A percentile compares a stretch with the other conserved stretches of the same genome.
These are phyloP conservation scores for Ditylenchus weischeri DNA, from an alignment of 2,888 invertebrate species.

Conservation along the genomic window DNA sequence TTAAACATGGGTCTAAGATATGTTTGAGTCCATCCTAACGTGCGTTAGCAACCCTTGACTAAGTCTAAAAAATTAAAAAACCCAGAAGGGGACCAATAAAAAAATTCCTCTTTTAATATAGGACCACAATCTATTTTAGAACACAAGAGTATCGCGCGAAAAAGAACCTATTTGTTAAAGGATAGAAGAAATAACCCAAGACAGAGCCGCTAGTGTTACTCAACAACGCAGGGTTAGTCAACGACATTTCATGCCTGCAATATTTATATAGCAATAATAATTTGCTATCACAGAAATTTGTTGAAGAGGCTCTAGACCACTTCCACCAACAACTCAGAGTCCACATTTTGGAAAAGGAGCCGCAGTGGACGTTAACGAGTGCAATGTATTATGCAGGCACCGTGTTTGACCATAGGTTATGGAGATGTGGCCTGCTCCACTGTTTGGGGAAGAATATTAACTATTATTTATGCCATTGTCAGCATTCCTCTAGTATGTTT, in stretches of 20 bases:
- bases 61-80: not conserved
- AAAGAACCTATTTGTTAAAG: slow-evolving; percentile 42
- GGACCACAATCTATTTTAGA: slow-evolving; percentile 12
- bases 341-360: slow-evolving; percentile 20
- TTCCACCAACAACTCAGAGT: slow-evolving; percentile 47
- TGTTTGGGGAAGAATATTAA: slow-evolving; percentile 73
- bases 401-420: slow-evolving; percentile 67
- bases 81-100: too few relatives aligned
- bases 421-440: slow-evolving; percentile 91
- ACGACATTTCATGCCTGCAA: too few relatives aligned
- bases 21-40: not conserved
- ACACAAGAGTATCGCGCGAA: slow-evolving; percentile 35
- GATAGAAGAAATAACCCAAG: slow-evolving; percentile 50
- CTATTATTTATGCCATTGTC: slow-evolving; percentile 82
- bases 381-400: slow-evolving; percentile 56
- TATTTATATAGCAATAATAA: too few relatives aligned
- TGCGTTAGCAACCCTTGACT: not conserved
- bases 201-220: slow-evolving; percentile 27
- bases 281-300: slow-evolving; percentile 13
- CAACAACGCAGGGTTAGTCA: slow-evolving; percentile 25
- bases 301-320: slow-evolving; percentile 51
- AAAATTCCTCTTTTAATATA: too few relatives aligned
- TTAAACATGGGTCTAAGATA: too few relatives aligned
- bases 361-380: slow-evolving; percentile 49
- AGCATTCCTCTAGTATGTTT: slow-evolving; percentile 18